Percentiles rank a stretch among this genome's conserved stretches.
phyloP scores from a whole-genome alignment of 2,888 invertebrate species.

The Nemotelus pantherinus region DNA sequence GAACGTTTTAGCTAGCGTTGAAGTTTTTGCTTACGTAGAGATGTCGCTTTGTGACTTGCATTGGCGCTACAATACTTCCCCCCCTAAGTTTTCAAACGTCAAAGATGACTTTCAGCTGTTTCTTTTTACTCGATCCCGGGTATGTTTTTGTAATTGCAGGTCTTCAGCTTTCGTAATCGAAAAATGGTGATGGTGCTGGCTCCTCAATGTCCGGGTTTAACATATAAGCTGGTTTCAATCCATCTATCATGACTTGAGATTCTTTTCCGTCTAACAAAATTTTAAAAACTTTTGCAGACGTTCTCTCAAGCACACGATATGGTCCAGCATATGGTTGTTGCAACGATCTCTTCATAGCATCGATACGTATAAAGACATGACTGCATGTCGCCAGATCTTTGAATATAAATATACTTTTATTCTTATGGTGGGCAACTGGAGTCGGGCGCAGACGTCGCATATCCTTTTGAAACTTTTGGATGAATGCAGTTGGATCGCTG shows the following conservation, averaged over 20 bases:
- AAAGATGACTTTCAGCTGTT: too few relatives aligned
- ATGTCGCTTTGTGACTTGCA: too few relatives aligned
- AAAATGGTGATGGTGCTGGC: neutral
- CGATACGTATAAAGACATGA: neutral
- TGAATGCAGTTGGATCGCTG: neutral
- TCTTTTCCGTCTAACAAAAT: neutral
- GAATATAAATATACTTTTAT: neutral
- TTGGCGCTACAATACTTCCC: too few relatives aligned
- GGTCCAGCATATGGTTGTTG: neutral
- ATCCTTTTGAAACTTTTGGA: neutral
- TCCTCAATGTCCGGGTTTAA: neutral
- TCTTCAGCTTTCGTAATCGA: neutral
- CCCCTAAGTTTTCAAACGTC: too few relatives aligned
- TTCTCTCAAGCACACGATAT: neutral
- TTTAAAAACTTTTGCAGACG: neutral
- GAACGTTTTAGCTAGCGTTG: too few relatives aligned
- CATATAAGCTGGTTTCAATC: neutral
- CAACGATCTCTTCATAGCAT: neutral
- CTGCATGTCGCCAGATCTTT: neutral
- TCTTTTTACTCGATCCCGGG: too few relatives aligned
- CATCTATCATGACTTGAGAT: neutral
- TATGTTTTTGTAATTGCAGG: neutral
- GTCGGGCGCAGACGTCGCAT: neutral
- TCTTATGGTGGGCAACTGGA: neutral
- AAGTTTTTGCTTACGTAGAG: too few relatives aligned